Evolutionary conservation across 2,113 vertebrate genomes (phyloP), one percentile per base, ranked within the genome.

Genomic region (Gymnocephalus cernua): DNA sequence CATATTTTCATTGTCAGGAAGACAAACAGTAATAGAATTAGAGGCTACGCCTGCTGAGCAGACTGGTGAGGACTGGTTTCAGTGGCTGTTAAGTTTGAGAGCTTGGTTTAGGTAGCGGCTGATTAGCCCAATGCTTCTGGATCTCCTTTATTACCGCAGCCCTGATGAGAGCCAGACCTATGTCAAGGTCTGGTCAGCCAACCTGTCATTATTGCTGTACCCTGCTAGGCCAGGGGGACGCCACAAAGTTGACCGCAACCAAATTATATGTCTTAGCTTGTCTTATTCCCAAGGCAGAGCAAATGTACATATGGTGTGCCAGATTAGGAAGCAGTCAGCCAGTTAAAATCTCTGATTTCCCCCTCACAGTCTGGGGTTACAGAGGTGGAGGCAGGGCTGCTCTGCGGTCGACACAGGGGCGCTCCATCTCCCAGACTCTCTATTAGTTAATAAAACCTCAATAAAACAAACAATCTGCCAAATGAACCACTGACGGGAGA

Each of bases 141-240:
- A 84, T 89, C 74, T 63, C 57, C 74, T 79, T 81, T 86, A 81
- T 77, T 77, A 82, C 86, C 85, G 12, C 87, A 87, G 77, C 27
- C 45, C 76, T 70, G 89, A 90, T 86, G 88, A 86, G 82, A 88
- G 85, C 87, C 91, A 93, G 87, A 86, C 84, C 78, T 11, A 66
- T 86, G 92, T 91, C 87, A 90, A 91, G 87, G 87, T 86, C 90
- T 91, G 90, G 91, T 93, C 92, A 93, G 89, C 90, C 86, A 90
- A 82, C 82, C 79, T 82, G 66, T 84, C 66, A 93, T 94, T 95
- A 93, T 66, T 78, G 75, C 54, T 70, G 84, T 79, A 71, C 82
- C 77, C 89, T 48, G 80, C 75, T 32, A 70, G 86, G 82, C 86
- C 63, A 79, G 74, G 62, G 78, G 80, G 54, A 90, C 25, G 65